A percentile compares a stretch with the other conserved stretches of the same genome.
phyloP scores from a whole-genome alignment of 2,797 vertebrate genomes.

The Cyclura pinguis region DNA sequence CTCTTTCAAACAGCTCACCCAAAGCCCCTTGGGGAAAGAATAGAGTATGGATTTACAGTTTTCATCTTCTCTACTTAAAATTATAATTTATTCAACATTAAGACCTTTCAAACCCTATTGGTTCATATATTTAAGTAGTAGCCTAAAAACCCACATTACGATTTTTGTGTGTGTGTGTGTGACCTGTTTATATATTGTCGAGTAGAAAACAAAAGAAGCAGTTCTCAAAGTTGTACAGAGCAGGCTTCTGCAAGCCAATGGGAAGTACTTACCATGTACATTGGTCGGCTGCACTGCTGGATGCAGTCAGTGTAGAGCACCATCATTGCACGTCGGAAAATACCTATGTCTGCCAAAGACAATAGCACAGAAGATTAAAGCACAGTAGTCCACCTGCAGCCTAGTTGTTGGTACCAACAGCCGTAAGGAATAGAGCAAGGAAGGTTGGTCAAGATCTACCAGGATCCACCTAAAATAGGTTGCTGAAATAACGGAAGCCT shows the following conservation, averaged over 20 bases:
- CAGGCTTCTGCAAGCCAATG: not conserved
- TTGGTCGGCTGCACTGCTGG: conserved; percentile 83
- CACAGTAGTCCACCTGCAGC: not conserved
- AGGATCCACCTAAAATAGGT: not conserved
- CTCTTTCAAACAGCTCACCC: not conserved
- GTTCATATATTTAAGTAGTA: not conserved
- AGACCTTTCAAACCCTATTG: not conserved
- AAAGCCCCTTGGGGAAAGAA: not conserved
- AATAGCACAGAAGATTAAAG: conserved; percentile 41
- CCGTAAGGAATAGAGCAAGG: not conserved
- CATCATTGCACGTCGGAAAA: conserved; percentile 79
- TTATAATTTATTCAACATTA: not conserved
- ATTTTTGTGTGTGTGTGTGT: not conserved
- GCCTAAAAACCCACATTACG: not conserved
- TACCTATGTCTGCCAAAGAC: conserved; percentile 76
- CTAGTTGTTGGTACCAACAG: not conserved
- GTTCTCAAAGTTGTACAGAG: not conserved
- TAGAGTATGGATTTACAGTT: not conserved
- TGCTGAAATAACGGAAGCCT: not conserved
- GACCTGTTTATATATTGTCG: not conserved
- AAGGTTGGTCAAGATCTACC: not conserved
- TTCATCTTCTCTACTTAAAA: not conserved
- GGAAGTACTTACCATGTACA: conserved; percentile 80
- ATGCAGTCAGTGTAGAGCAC: conserved; percentile 83
- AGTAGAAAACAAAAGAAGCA: not conserved